Evolutionary conservation across 2,888 invertebrate genomes (phyloP), one percentile per base, ranked within the genome.

Genomic region (Girardia tigrina): DNA sequence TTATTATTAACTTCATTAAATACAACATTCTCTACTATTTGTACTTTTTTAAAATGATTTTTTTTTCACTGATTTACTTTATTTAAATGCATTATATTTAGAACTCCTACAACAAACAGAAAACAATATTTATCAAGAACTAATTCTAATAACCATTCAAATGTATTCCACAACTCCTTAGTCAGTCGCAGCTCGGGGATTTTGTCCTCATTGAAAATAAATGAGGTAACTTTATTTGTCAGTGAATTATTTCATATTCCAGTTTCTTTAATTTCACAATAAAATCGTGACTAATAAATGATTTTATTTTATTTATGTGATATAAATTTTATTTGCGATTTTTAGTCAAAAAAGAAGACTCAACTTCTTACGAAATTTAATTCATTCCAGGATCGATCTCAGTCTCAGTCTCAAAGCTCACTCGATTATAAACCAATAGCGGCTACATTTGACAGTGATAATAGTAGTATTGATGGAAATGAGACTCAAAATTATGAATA

Each of bases 311-410:
- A 8, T 36, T 36, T n/a, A n/a, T n/a, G n/a, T n/a, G n/a, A n/a
- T n/a, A n/a, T n/a, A n/a, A n/a, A n/a, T n/a, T n/a, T n/a, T n/a
- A n/a, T 12, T 36, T 12, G 8, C 16, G 16, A 12, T 36, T 36
- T 56, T 56, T n/a, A 56, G 56, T 20, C 56, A 56, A 56, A 56
- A 56, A 56, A 8, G 4, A 56, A 56, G 23, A 56, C 23, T 56
- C 56, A 56, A n/a, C 56, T 56, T 2, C 56, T 56, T 6, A 56
- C 56, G 23, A 56, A 56, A 56, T 56, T 8, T 56, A 56, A 56
- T 56, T 56, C 56, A 56, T 56, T 56, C 56, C 56, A 56, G 23
- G 56, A 56, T 8, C 56, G 56, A 56, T 56, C 56, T 56, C 56
- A 56, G 23, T 56, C 56, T 56, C 56, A 56, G 4, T 56, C 56